Percentiles rank a stretch among this genome's conserved stretches.
phyloP scores from a whole-genome alignment of 2,113 vertebrate species.

The Oenanthe oenanthe region DNA sequence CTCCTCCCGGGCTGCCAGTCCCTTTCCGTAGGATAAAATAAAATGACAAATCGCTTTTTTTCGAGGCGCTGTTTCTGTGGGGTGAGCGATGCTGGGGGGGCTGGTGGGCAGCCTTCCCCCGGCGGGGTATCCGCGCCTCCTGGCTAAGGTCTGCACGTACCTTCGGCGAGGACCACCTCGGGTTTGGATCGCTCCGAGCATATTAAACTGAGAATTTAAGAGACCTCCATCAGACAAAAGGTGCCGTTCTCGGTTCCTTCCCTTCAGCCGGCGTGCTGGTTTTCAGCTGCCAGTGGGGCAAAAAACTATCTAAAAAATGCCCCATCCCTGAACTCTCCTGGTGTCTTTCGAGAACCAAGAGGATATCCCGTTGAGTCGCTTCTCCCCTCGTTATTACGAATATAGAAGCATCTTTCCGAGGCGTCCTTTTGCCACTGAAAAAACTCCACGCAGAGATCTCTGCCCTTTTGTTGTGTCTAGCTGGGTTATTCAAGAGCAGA shows the following conservation, averaged over 20 bases:
- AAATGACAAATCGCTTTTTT: not conserved
- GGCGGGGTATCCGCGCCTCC: not conserved
- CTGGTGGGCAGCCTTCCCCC: not conserved
- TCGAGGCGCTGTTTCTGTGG: not conserved
- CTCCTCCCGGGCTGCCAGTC: not conserved
- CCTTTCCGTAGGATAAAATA: not conserved
- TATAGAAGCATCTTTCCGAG: conserved; percentile 49
- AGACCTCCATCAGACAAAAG: conserved; percentile 60
- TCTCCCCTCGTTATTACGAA: not conserved
- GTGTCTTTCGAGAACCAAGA: conserved; percentile 22
- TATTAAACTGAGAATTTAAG: not conserved
- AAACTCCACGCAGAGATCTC: conserved; percentile 64
- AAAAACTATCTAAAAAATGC: conserved; percentile 28
- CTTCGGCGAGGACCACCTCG: not conserved
- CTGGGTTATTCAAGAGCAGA: conserved; percentile 81
- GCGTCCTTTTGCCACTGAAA: conserved; percentile 60
- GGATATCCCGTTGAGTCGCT: conserved; percentile 27
- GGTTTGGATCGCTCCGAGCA: not conserved
- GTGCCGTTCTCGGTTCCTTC: not conserved
- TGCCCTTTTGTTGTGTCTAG: conserved; percentile 75
- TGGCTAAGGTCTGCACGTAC: not conserved
- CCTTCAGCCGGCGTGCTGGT: not conserved
- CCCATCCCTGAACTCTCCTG: conserved; percentile 1
- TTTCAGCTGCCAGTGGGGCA: not conserved
- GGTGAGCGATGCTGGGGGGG: not conserved